A percentile compares a stretch with the other conserved stretches of the same genome.
Evolutionary conservation across 2,797 vertebrate genomes (phyloP).

Genomic region (Coranthus polyacanthus): DNA sequence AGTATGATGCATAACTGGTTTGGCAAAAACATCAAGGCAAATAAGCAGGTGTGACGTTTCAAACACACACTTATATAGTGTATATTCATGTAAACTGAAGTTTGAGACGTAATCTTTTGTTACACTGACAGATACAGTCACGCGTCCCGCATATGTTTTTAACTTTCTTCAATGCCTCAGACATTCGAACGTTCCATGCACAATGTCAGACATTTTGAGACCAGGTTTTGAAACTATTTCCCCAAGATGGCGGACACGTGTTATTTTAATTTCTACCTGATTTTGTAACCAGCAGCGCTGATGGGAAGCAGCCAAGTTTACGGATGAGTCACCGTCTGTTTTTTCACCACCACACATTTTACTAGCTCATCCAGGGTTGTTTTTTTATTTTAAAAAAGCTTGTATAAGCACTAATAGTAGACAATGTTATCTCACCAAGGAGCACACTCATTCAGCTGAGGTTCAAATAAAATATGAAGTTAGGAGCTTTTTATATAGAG

Average conservation of each 20-base stretch:
- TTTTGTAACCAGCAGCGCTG: neutral
- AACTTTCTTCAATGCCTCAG: fast-evolving
- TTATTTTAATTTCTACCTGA: neutral
- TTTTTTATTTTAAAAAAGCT: too few relatives aligned
- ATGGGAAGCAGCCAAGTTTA: slow-evolving; percentile 25
- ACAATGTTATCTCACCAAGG: too few relatives aligned
- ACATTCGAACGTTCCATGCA: neutral
- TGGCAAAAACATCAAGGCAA: neutral
- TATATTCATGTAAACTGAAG: neutral
- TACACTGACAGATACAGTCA: neutral
- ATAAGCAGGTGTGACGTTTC: fast-evolving
- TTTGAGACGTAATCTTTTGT: neutral
- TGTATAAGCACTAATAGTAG: too few relatives aligned
- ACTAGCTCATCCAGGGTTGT: too few relatives aligned
- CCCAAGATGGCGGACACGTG: slow-evolving; percentile 38
- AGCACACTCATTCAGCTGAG: too few relatives aligned
- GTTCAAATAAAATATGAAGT: too few relatives aligned
- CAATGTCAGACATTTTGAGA: slow-evolving; percentile 57
- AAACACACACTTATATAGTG: neutral
- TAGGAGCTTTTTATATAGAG: too few relatives aligned
- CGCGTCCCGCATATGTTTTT: fast-evolving
- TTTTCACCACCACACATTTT: too few relatives aligned
- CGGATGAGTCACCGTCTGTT: too few relatives aligned
- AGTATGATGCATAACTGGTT: slow-evolving; percentile 22
- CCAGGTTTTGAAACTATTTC: fast-evolving